Conservation (phyloP, 2,888 invertebrate genomes). For the Amphipoea oculea region DNA sequence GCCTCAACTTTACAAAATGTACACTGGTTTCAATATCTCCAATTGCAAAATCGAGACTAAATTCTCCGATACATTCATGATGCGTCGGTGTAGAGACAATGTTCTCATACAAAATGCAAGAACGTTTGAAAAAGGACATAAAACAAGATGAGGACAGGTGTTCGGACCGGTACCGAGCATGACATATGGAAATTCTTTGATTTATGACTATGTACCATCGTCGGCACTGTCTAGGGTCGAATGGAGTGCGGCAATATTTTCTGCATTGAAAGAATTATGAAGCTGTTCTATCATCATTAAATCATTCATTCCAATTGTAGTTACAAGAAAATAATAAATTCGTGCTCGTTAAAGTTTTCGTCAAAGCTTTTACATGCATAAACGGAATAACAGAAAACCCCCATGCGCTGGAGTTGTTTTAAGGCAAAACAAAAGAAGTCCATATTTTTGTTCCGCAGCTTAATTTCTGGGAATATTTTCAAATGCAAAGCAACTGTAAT, state of each 20-base stretch:
- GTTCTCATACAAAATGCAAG: constrained; percentile 50
- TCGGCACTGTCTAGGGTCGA: constrained; percentile 49
- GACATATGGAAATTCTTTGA: constrained; percentile 67
- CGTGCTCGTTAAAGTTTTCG: constrained; percentile 11
- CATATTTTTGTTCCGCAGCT: constrained; percentile 42
- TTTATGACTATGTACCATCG: constrained; percentile 60
- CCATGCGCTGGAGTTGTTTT: constrained; percentile 9
- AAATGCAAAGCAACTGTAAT: constrained; percentile 62
- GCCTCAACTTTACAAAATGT: constrained; percentile 71
- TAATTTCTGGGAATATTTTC: constrained; percentile 57
- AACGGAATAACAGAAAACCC: constrained; percentile 25
- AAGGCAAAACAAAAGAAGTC: constrained; percentile 48
- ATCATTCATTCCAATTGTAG: background rate
- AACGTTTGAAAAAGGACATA: constrained; percentile 51
- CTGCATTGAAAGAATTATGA: constrained; percentile 38
- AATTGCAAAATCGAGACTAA: constrained; percentile 70
- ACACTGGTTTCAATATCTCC: constrained; percentile 68
- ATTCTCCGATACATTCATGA: constrained; percentile 60
- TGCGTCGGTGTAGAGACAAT: constrained; percentile 32
- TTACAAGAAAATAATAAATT: constrained; percentile 5
- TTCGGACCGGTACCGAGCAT: constrained; percentile 48
- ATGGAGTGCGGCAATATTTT: constrained; percentile 47
- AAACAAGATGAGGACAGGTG: constrained; percentile 67
- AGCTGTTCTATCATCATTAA: constrained; percentile 2
- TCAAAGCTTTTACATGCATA: constrained; percentile 24